A percentile compares a stretch with the other conserved stretches of the same genome.
Evolutionary conservation across 2,113 vertebrate species (phyloP).

Genomic region (Mesoclemmys tuberculata): DNA sequence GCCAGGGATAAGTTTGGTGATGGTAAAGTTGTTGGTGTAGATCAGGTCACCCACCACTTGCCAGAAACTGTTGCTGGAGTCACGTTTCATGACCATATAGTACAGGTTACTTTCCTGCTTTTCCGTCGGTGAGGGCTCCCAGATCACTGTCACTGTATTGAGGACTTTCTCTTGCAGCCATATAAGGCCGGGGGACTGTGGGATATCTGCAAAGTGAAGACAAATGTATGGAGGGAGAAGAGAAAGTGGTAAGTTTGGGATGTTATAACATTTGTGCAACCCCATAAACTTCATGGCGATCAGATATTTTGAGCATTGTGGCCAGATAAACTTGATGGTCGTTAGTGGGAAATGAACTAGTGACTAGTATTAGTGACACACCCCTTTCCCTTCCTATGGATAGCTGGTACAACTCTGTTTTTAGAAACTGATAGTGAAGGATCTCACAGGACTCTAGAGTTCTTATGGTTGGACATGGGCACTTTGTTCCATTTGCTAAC

Average conservation of each 20-base stretch:
- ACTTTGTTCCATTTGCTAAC: not conserved
- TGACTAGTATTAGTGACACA: not conserved
- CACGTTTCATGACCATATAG: slow-evolving; percentile 87
- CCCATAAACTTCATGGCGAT: not conserved
- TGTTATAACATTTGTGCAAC: not conserved
- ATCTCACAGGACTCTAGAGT: not conserved
- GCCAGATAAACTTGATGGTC: not conserved
- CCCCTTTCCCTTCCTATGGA: not conserved
- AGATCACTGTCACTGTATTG: slow-evolving; percentile 87
- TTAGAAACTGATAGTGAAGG: not conserved
- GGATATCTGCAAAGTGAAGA: slow-evolving; percentile 80
- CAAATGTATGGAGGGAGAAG: not conserved
- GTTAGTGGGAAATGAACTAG: not conserved
- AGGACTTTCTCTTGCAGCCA: slow-evolving; percentile 87
- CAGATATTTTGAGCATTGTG: not conserved
- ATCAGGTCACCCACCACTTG: slow-evolving; percentile 80
- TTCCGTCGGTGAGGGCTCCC: slow-evolving; percentile 89
- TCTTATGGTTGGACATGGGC: not conserved
- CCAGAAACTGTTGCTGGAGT: slow-evolving; percentile 84
- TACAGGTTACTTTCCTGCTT: slow-evolving; percentile 81
- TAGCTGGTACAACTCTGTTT: not conserved
- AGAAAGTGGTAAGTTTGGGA: not conserved
- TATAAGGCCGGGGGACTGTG: slow-evolving; percentile 86
- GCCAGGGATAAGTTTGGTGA: slow-evolving; percentile 83
- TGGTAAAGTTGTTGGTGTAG: slow-evolving; percentile 91